Evolutionary conservation across 2,888 invertebrate species (phyloP).

Genomic region (Smittia aterrima): DNA sequence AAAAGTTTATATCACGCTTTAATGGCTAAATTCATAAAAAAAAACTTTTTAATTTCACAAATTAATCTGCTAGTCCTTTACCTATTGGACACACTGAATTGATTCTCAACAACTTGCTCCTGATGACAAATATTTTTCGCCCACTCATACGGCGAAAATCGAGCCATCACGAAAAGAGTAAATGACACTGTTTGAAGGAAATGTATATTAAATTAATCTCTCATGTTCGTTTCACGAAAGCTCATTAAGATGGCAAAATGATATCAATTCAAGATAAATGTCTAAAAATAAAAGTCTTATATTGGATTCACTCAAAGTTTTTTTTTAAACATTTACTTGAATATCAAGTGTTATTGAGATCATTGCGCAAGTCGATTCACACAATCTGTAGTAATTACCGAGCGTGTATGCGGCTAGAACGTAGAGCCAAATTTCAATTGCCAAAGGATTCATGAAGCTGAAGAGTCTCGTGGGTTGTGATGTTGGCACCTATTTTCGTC

Average conservation of each 20-base stretch:
- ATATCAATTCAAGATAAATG: no score
- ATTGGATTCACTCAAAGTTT: background rate
- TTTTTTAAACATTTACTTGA: no score
- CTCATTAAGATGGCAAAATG: background rate
- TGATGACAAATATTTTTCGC: conserved; percentile 73
- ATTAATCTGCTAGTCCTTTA: background rate
- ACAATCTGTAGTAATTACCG: background rate
- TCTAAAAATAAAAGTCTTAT: background rate
- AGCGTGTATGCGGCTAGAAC: conserved; percentile 87
- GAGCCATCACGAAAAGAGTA: conserved; percentile 92
- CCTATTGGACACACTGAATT: conserved; percentile 91
- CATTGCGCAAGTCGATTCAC: no score
- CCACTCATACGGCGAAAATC: conserved; percentile 97
- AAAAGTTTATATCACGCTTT: background rate
- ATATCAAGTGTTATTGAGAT: no score
- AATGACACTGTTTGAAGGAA: conserved; percentile 83
- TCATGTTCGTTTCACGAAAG: background rate
- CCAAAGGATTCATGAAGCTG: conserved; percentile 95
- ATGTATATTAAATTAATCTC: conserved; percentile 27
- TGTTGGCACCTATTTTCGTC: conserved; percentile 70
- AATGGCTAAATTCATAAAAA: background rate
- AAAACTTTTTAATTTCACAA: background rate
- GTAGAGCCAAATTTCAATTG: conserved; percentile 95
- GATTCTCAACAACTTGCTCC: conserved; percentile 87
- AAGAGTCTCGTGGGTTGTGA: conserved; percentile 85